Evolutionary conservation across 2,888 invertebrate genomes (phyloP), one percentile per base, ranked within the genome.

Genomic region (Amiota minor): DNA sequence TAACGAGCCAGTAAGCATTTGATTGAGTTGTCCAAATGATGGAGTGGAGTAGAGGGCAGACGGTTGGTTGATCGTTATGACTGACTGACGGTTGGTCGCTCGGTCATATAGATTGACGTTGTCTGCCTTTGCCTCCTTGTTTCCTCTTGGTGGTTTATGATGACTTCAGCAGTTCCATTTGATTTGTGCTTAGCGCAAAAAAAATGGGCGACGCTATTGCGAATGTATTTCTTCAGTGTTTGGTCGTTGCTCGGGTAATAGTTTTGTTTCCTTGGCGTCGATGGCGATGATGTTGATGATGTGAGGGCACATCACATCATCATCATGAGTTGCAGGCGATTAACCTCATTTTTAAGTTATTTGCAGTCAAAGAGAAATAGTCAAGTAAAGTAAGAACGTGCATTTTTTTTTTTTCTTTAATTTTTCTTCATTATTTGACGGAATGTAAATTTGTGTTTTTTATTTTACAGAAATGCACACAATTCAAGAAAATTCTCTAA

Each of bases 301-400:
- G 35, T 35, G 35, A 35, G 35, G 35, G 35, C 35, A 35, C 6
- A 35, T 35, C 35, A 35, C 6, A 35, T 35, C 35, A 35, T 35
- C 35, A 16, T 49, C 65, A 65, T 20, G 47, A 55, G 70, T 53
- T 61, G 70, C 73, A 64, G 62, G 47, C 70, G 53, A 73, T 70
- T 70, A 73, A 64, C 73, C 73, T 64, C 69, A 70, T 64, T 73
- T 73, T 70, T 70, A n/a, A 73, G 45, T 64, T 47, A 72, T 72
- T 16, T 53, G 11, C 50, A 68, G 67, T 68, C 20, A 53, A 53
- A 16, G 11, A 50, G 20, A 68, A 18, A 9, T 47, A n/a, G 46
- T 46, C 18, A 18, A 62, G n/a, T 35, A 35, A 6, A 35, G 35
- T 35, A 35, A 35, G 35, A 35, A 35, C 35, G 53, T 50, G 53